These are phyloP conservation scores for Chaenocephalus aceratus DNA, from an alignment of 2,113 vertebrate species.

Conservation along the genomic window DNA sequence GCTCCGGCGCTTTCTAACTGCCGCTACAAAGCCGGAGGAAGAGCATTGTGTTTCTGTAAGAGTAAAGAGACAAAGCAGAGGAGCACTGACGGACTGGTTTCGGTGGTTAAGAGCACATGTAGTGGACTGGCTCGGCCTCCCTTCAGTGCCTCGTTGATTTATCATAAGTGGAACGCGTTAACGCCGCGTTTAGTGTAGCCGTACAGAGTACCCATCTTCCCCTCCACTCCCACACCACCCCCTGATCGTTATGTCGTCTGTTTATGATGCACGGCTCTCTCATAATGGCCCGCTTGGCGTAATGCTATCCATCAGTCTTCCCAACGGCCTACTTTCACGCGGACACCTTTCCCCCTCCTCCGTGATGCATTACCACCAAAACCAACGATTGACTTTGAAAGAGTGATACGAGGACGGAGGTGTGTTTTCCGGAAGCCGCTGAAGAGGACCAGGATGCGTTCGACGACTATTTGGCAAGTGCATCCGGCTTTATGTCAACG, in stretches of 20 bases:
- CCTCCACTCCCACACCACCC: constrained; percentile 60
- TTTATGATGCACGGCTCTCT: constrained; percentile 76
- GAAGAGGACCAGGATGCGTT: constrained; percentile 53
- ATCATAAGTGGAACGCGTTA: constrained; percentile 53
- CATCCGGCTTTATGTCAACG: constrained; percentile 23
- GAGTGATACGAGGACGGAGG: constrained; percentile 41
- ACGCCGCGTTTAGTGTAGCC: constrained; percentile 66
- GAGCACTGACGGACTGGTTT: constrained; percentile 6
- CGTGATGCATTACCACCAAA: constrained; percentile 64
- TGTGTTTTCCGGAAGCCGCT: constrained; percentile 14
- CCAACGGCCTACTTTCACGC: constrained; percentile 65
- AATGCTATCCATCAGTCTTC: constrained; percentile 76
- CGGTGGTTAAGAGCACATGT: constrained; percentile 34
- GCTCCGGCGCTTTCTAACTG: too few species aligned
- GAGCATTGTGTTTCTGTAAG: constrained; percentile 17
- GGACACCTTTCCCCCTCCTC: constrained; percentile 48
- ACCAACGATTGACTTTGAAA: constrained; percentile 73
- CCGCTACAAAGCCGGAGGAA: constrained; percentile 27
- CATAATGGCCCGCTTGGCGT: constrained; percentile 71
- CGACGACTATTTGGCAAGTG: constrained; percentile 35
- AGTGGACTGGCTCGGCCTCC: constrained; percentile 37
- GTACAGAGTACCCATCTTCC: constrained; percentile 60
- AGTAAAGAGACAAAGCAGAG: constrained; percentile 29
- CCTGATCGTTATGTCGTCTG: constrained; percentile 75
- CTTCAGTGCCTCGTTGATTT: constrained; percentile 58